These are phyloP conservation scores for Grantiella picta DNA, from an alignment of 2,113 vertebrate genomes.

Conservation along the genomic window DNA sequence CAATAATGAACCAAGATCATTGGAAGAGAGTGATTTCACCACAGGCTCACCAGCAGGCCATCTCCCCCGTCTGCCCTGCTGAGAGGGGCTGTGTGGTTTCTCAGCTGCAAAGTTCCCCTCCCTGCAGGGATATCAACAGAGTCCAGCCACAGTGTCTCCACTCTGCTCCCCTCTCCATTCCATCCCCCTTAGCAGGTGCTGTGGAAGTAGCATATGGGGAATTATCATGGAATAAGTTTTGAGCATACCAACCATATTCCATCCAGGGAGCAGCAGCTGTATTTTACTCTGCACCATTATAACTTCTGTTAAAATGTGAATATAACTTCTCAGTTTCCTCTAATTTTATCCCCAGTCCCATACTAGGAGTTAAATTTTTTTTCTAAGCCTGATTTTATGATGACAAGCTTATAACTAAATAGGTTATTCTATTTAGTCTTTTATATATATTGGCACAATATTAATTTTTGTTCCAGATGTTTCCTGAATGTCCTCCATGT, in stretches of 20 bases:
- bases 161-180: background rate
- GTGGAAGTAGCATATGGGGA: background rate
- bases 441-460: background rate
- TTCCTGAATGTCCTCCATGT: background rate
- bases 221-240: background rate
- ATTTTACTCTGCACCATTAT: background rate
- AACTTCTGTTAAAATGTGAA: background rate
- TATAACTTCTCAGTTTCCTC: background rate
- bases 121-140: background rate
- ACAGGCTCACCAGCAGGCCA: no score
- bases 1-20: background rate
- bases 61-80: background rate
- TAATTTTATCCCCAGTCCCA: background rate
- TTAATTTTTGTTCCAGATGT: background rate
- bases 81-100: background rate
- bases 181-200: background rate
- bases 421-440: background rate
- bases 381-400: background rate
- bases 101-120: background rate
- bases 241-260: background rate
- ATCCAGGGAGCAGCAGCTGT: background rate
- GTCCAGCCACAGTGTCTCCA: fast-evolving
- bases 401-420: background rate
- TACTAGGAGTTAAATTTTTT: background rate
- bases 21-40: background rate